A percentile compares a stretch with the other conserved stretches of the same genome.
Evolutionary conservation across 2,888 invertebrate genomes (phyloP).

Genomic region (Papilio gigon): DNA sequence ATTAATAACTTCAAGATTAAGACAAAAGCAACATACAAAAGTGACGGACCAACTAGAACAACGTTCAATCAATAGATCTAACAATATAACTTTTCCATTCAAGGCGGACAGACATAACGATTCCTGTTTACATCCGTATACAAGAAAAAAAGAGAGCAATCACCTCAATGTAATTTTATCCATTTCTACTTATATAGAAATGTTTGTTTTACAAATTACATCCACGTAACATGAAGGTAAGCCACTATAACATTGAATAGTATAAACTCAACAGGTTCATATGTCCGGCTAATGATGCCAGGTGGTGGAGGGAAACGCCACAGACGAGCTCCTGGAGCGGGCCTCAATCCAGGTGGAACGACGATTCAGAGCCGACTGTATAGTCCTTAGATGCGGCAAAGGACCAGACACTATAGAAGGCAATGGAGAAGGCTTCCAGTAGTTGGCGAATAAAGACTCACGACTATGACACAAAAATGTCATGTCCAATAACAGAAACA

Average conservation of each 20-base stretch:
- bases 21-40: background rate
- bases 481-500: too few relatives aligned
- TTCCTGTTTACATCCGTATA: conserved; percentile 23
- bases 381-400: too few relatives aligned
- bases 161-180: conserved; percentile 21
- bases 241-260: background rate
- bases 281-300: too few relatives aligned
- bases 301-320: too few relatives aligned
- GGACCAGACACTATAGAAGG: too few relatives aligned
- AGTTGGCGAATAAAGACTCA: too few relatives aligned
- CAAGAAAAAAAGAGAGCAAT: conserved; percentile 25
- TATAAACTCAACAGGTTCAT: too few relatives aligned
- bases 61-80: background rate
- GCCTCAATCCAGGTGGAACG: too few relatives aligned
- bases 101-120: conserved; percentile 14
- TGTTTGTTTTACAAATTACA: conserved; percentile 31
- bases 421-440: too few relatives aligned
- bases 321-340: too few relatives aligned
- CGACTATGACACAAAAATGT: too few relatives aligned
- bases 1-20: background rate
- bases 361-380: too few relatives aligned
- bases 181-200: conserved; percentile 28
- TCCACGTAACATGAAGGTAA: conserved; percentile 18
- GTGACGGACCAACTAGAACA: background rate
- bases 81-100: background rate